phyloP scores from a whole-genome alignment of 2,113 vertebrate species.

The Dipodomys merriami region DNA sequence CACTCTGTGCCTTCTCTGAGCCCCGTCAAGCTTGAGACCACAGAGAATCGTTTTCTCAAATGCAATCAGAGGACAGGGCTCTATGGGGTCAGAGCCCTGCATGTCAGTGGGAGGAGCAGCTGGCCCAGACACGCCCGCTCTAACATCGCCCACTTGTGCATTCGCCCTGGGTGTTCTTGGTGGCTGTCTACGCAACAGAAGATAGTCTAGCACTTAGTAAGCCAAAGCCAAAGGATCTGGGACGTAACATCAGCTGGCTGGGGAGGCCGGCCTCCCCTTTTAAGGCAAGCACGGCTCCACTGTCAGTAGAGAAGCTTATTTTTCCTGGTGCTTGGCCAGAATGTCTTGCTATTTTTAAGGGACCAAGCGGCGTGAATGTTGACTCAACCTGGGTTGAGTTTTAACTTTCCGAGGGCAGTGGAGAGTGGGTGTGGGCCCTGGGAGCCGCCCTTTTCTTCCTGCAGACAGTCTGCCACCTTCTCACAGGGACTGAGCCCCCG shows the following conservation, averaged over 20 bases:
- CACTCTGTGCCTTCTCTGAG: not conserved
- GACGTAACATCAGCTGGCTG: slow-evolving; percentile 16
- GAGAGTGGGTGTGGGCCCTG: not conserved
- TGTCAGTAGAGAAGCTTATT: slow-evolving; percentile 7
- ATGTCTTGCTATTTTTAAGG: slow-evolving; percentile 69
- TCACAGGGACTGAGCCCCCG: too few relatives aligned
- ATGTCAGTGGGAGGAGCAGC: not conserved
- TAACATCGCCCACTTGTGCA: not conserved
- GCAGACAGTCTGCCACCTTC: not conserved
- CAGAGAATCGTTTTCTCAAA: not conserved
- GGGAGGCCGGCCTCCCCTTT: not conserved
- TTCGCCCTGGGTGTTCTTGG: not conserved
- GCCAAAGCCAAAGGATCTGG: slow-evolving; percentile 22
- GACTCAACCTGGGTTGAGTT: not conserved
- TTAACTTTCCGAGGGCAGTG: not conserved
- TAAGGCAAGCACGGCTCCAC: slow-evolving; percentile 29
- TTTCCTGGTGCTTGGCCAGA: slow-evolving; percentile 64
- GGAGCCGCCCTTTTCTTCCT: not conserved
- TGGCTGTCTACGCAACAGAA: not conserved
- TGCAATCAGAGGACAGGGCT: not conserved
- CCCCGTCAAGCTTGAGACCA: not conserved
- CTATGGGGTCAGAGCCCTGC: not conserved
- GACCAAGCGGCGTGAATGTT: slow-evolving; percentile 1
- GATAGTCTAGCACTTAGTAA: not conserved
- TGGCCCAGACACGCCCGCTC: not conserved